These are phyloP conservation scores for Manis javanica DNA, from an alignment of 2,797 vertebrate species.

Conservation along the genomic window DNA sequence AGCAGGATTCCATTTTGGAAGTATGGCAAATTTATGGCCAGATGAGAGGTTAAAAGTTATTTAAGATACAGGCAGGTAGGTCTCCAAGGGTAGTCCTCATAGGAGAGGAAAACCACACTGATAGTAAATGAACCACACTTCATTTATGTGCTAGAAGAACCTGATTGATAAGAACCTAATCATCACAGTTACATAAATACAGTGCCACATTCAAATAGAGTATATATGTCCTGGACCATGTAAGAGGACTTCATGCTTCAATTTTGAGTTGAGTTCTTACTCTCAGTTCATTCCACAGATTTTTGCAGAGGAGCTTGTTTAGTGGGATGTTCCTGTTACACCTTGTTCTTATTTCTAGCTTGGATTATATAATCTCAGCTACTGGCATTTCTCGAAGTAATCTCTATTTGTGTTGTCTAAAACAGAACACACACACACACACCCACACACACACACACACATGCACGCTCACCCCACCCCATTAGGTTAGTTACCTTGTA, in stretches of 20 bases:
- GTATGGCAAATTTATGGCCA: conserved; percentile 21
- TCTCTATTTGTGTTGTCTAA: conserved; percentile 9
- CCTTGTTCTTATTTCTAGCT: conserved; percentile 39
- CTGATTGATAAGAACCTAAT: background rate
- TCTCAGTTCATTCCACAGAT: background rate
- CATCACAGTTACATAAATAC: background rate
- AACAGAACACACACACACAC: background rate
- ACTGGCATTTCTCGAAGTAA: background rate
- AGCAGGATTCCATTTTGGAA: conserved; percentile 39
- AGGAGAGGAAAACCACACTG: conserved; percentile 8
- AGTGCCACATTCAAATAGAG: conserved; percentile 15
- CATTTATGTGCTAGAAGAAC: background rate
- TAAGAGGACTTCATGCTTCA: conserved; percentile 20
- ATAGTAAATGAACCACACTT: background rate
- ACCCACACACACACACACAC: too few relatives aligned
- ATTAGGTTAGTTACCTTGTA: background rate
- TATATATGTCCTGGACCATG: background rate
- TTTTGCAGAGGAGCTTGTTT: conserved; percentile 39
- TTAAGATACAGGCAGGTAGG: background rate
- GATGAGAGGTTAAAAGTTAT: conserved; percentile 45
- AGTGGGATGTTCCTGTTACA: conserved; percentile 45
- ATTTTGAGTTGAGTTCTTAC: conserved; percentile 19
- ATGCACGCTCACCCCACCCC: background rate
- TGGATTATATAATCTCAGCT: conserved; percentile 47
- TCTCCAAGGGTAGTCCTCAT: background rate